Percentiles rank a stretch among this genome's conserved stretches.
phyloP scores from a whole-genome alignment of 2,797 vertebrate genomes.

The Lerista edwardsae region DNA sequence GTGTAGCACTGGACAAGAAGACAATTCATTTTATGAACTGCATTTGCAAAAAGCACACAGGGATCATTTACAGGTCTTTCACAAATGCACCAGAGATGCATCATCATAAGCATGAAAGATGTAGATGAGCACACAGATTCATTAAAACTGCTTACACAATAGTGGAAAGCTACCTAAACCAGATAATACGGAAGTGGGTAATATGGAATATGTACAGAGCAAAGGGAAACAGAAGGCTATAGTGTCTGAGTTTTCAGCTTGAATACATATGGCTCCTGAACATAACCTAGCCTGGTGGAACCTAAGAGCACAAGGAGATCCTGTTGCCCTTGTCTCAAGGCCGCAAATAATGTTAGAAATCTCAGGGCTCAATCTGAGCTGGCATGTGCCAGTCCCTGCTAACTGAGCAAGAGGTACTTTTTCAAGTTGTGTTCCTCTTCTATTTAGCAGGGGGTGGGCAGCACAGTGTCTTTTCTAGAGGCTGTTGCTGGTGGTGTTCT shows the following conservation, averaged over 20 bases:
- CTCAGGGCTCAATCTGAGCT: no score
- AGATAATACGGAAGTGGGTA: neutral
- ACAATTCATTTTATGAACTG: neutral
- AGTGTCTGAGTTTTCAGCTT: neutral
- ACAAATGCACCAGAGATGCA: neutral
- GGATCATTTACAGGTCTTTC: constrained; percentile 5
- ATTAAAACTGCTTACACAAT: fast-evolving
- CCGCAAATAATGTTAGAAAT: no score
- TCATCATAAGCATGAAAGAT: constrained; percentile 27
- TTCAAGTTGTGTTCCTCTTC: no score
- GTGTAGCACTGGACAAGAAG: neutral
- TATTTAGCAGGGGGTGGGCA: no score
- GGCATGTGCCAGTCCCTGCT: no score
- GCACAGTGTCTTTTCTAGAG: no score
- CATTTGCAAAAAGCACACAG: constrained; percentile 28
- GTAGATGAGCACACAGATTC: neutral
- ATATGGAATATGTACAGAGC: no score
- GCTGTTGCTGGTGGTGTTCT: no score
- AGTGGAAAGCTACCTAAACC: neutral
- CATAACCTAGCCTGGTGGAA: no score
- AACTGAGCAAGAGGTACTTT: no score
- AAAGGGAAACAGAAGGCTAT: neutral
- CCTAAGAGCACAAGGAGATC: no score
- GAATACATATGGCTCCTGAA: neutral
- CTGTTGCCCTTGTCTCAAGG: no score